A percentile compares a stretch with the other conserved stretches of the same genome.
Evolutionary conservation across 2,888 invertebrate genomes (phyloP).

Genomic region (Norana najaformis): DNA sequence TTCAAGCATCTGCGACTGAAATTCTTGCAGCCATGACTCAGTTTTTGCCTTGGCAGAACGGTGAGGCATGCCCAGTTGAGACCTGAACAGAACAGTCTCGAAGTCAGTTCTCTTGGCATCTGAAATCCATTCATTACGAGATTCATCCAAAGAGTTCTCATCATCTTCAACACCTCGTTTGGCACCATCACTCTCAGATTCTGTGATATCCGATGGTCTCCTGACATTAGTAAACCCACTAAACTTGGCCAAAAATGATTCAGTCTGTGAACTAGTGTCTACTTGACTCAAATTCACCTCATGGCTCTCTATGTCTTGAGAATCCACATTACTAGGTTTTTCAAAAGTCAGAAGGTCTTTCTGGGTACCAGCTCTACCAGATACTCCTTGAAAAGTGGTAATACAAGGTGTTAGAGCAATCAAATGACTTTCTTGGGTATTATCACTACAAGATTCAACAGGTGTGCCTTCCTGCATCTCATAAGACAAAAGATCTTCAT

Average conservation of each 20-base stretch:
- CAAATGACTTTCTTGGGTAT: background rate
- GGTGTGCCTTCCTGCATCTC: slow-evolving; percentile 2
- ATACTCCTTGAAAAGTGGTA: background rate
- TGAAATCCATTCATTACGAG: background rate
- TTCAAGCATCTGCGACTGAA: background rate
- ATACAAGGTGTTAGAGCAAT: background rate
- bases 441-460: background rate
- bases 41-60: background rate
- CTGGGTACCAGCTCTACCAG: too few species aligned
- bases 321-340: too few species aligned
- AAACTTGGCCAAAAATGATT: too few species aligned
- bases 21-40: slow-evolving; percentile 13
- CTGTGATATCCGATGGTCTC: too few species aligned
- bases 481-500: background rate
- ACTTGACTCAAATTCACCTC: too few species aligned
- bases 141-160: background rate
- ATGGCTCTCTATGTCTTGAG: too few species aligned
- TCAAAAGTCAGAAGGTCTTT: too few species aligned
- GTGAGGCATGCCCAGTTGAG: background rate
- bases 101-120: background rate
- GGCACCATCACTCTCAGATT: too few species aligned
- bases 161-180: background rate
- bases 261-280: too few species aligned
- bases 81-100: background rate
- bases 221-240: too few species aligned